phyloP scores from a whole-genome alignment of 2,888 invertebrate species.

The Belgica antarctica region DNA sequence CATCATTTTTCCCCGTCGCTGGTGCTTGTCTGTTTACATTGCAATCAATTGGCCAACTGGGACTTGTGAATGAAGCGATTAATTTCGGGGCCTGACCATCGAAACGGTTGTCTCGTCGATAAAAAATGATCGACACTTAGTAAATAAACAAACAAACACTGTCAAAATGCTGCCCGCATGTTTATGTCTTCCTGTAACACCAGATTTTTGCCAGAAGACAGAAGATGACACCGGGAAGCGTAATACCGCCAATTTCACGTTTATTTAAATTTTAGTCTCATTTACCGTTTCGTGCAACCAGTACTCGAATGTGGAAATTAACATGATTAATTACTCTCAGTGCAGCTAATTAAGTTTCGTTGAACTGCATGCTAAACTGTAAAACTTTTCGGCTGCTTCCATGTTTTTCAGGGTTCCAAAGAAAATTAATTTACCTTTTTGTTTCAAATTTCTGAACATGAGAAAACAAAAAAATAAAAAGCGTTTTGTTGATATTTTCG shows the following conservation, averaged over 20 bases:
- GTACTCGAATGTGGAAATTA: no score
- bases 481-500: slow-evolving; percentile 26
- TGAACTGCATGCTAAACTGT: background rate
- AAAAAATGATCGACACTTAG: slow-evolving; percentile 13
- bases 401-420: slow-evolving; percentile 1
- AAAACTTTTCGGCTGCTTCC: background rate
- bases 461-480: slow-evolving; percentile 20
- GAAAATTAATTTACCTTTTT: slow-evolving; percentile 33
- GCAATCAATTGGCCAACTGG: background rate
- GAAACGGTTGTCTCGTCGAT: background rate
- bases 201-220: slow-evolving; percentile 6
- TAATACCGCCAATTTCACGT: background rate
- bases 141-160: no score
- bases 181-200: slow-evolving; percentile 15
- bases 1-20: background rate
- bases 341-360: no score
- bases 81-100: background rate
- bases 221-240: background rate
- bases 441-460: slow-evolving; percentile 35
- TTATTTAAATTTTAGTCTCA: background rate
- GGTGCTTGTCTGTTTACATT: background rate
- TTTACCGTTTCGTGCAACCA: no score
- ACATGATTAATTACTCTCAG: no score
- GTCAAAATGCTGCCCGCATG: slow-evolving; percentile 3
- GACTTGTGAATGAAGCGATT: slow-evolving; percentile 8